phyloP scores from a whole-genome alignment of 2,113 vertebrate genomes.

The Cyanoderma ruficeps region DNA sequence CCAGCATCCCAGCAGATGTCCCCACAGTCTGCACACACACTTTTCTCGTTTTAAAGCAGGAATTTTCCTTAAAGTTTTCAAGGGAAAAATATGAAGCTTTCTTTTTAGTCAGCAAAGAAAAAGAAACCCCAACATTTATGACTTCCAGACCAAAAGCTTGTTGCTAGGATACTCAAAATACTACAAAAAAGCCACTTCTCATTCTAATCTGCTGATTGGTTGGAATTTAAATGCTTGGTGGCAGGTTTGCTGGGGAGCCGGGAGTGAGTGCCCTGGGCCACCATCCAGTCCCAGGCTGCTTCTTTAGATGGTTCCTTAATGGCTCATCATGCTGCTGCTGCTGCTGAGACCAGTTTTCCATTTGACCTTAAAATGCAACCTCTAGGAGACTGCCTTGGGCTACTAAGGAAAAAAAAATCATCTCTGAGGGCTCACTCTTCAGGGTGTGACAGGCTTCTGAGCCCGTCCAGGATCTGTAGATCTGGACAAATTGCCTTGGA shows the following conservation, averaged over 20 bases:
- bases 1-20: constrained; percentile 44
- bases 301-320: neutral
- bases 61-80: neutral
- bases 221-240: neutral
- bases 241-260: neutral
- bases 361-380: neutral
- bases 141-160: neutral
- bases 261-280: neutral
- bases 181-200: neutral
- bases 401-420: neutral
- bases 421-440: neutral
- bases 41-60: neutral
- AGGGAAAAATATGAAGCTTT: neutral
- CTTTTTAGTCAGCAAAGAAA: neutral
- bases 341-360: neutral
- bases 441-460: neutral
- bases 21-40: neutral
- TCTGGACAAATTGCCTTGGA: neutral
- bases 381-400: neutral
- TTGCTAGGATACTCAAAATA: neutral
- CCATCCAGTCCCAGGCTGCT: neutral
- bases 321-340: neutral
- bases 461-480: neutral
- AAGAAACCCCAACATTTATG: neutral
- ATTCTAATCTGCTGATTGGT: neutral